Evolutionary conservation across 2,113 vertebrate species (phyloP).

Genomic region (Haemorhous mexicanus): DNA sequence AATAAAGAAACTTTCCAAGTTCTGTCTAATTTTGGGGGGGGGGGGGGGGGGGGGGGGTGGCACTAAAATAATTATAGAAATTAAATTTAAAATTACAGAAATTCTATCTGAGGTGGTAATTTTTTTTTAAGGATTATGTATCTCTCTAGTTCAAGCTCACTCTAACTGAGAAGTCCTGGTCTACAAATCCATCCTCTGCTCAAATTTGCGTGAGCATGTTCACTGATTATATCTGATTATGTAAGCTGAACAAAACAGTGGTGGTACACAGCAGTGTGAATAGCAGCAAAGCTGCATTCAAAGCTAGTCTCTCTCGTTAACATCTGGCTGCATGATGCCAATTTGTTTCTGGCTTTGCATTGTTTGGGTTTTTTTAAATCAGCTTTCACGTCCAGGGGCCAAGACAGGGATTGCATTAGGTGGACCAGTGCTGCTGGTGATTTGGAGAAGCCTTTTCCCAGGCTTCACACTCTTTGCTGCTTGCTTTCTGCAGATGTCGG

Average conservation of each 20-base stretch:
- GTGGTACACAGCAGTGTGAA: background rate
- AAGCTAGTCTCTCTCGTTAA: background rate
- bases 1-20: background rate
- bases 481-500: background rate
- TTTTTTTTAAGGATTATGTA: background rate
- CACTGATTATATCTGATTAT: background rate
- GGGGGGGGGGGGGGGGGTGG: background rate
- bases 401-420: background rate
- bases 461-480: background rate
- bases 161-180: background rate
- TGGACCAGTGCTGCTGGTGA: background rate
- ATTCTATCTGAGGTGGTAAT: background rate
- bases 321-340: background rate
- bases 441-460: background rate
- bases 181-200: background rate
- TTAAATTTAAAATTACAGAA: background rate
- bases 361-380: background rate
- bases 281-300: conserved; percentile 1
- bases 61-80: background rate
- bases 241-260: background rate
- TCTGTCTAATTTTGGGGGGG: background rate
- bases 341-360: background rate
- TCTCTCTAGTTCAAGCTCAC: background rate
- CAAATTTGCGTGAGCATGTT: background rate
- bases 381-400: background rate